These are phyloP conservation scores for Battus philenor DNA, from an alignment of 1,140 invertebrate species.

Conservation along the genomic window DNA sequence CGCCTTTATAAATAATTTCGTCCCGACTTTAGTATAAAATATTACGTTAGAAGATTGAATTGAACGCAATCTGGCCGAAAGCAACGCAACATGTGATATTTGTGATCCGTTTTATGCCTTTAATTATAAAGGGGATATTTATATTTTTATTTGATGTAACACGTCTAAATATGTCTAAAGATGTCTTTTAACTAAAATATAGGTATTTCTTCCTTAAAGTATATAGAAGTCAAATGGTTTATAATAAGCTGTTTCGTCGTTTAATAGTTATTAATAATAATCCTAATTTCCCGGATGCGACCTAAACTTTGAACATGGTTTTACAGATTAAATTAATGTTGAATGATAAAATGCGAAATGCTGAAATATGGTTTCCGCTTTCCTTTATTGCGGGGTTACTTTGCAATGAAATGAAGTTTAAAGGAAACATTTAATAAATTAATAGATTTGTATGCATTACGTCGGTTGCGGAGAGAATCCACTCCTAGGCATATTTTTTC, in stretches of 20 bases:
- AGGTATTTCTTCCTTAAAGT: too few species aligned
- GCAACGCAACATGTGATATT: conserved; percentile 42
- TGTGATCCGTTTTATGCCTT: conserved; percentile 35
- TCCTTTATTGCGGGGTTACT: background rate
- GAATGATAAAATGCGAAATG: conserved; percentile 9
- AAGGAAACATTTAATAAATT: too few species aligned
- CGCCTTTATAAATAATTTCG: conserved; percentile 70
- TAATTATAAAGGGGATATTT: conserved; percentile 1
- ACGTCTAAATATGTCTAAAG: too few species aligned
- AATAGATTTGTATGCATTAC: too few species aligned
- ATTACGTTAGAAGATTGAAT: conserved; percentile 68
- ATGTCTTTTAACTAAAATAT: too few species aligned
- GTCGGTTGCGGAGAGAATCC: too few species aligned
- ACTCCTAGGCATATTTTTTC: too few species aligned
- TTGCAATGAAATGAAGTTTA: conserved; percentile 7
- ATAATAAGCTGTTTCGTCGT: too few species aligned
- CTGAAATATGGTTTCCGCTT: conserved; percentile 3
- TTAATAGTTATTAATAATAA: too few species aligned
- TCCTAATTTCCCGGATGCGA: conserved; percentile 4
- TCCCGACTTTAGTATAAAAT: conserved; percentile 63
- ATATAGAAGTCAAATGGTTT: too few species aligned
- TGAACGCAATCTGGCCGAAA: conserved; percentile 56
- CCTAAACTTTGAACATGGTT: conserved; percentile 2
- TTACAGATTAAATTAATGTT: background rate
- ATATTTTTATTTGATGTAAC: too few species aligned